phyloP scores from a whole-genome alignment of 2,888 invertebrate species.

The Tuberolachnus salignus region DNA sequence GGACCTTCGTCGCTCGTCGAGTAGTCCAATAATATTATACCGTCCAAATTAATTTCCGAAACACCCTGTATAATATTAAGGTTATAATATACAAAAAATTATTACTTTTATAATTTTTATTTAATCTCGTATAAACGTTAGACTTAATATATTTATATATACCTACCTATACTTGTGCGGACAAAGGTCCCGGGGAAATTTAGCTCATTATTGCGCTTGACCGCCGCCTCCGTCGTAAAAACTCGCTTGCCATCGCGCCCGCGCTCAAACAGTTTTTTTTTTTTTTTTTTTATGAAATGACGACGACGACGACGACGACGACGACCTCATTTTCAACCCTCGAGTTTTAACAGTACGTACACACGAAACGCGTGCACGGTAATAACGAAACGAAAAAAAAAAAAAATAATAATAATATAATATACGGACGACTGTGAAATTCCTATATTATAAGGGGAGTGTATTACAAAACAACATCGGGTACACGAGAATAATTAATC shows the following conservation, averaged over 20 bases:
- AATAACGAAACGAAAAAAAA: neutral
- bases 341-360: neutral
- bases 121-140: no score
- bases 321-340: slow-evolving; percentile 26
- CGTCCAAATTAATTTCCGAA: no score
- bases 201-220: neutral
- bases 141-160: no score
- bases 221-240: neutral
- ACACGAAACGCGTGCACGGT: neutral
- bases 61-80: no score
- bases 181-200: no score
- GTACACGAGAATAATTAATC: slow-evolving; percentile 17
- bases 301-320: neutral
- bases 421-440: slow-evolving; percentile 20
- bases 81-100: no score
- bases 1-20: no score
- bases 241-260: neutral
- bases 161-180: no score
- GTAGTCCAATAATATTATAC: no score
- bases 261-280: neutral
- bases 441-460: neutral
- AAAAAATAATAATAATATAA: neutral
- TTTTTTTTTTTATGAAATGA: neutral
- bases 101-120: no score
- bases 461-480: neutral